Base-by-base conservation (phyloP, 1,140 invertebrate genomes). In the Scaptomyza montana region DNA sequence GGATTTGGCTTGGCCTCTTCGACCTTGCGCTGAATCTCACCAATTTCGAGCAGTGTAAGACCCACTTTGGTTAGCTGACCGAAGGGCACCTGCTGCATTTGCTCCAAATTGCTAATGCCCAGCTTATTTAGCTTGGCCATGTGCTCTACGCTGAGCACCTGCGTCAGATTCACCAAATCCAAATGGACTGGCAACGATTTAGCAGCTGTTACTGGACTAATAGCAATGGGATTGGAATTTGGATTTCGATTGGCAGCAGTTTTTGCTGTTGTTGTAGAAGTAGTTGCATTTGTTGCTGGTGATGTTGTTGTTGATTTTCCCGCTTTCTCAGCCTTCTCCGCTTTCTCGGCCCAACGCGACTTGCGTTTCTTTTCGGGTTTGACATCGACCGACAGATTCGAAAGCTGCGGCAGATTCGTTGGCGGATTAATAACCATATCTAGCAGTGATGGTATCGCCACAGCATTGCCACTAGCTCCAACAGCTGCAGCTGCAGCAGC, bases 1-100 rank as follows among this genome's bases (percentile, higher is more conserved):
- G 30, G 59, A 25, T 25, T 25, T 0, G 59, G 57, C 54, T 86
- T 87, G 9, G 87, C 65, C 30, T 74, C 70, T 7, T 70, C 71
- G n/a, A 93, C 93, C 85, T 93, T 94, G 36, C 93, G 86, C 82
- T 94, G 94, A 65, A 94, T 94, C 87, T 94, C 93, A 33, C 93
- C 93, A 21, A 94, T 93, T 86, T 94, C 93, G 77, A 92, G 92
- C 55, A 94, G 82, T 3, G 93, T 93, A 36, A 94, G 91, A 6
- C 94, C 94, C 76, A 93, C 93, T 74, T 93, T 93, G 72, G 94
- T 94, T 45, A 94, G 72, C 76, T 94, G 93, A 13, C 93, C 92
- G 64, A 94, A 93, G 33, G 93, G 94, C 12, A 94, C 90, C 78
- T 94, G 93, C 65, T 93, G 92, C 67, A 94, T 81, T 74, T 94